Conservation (phyloP, 1,140 invertebrate species). For the Pentalonia nigronervosa region DNA sequence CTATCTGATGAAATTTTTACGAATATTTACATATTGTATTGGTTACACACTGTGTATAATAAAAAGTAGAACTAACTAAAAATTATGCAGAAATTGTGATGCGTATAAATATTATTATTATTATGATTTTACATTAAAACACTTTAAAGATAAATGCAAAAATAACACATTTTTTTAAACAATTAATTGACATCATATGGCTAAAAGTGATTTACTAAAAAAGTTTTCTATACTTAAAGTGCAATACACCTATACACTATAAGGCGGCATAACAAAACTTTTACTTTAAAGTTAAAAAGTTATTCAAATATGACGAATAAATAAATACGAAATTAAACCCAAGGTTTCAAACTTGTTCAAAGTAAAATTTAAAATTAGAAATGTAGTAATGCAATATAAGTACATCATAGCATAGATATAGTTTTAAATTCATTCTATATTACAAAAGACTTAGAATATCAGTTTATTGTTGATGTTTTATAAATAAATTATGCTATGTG, state of each 20-base stretch:
- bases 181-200: background rate
- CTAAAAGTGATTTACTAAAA: background rate
- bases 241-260: background rate
- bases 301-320: background rate
- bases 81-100: background rate
- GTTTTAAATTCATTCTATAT: background rate
- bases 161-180: background rate
- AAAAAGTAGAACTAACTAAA: background rate
- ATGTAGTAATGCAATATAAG: background rate
- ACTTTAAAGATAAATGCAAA: background rate
- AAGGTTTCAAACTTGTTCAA: background rate
- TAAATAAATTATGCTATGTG: background rate
- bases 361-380: background rate
- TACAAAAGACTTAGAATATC: background rate
- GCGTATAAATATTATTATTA: background rate
- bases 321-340: slow-evolving; percentile 5
- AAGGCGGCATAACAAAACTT: background rate
- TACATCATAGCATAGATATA: background rate
- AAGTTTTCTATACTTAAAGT: background rate
- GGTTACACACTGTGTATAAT: background rate
- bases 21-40: background rate
- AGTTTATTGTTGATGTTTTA: background rate
- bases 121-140: background rate
- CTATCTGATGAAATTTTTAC: background rate
- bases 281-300: background rate